Base-by-base conservation (phyloP, 2,113 vertebrate genomes). In the Planiliza haematocheilus region DNA sequence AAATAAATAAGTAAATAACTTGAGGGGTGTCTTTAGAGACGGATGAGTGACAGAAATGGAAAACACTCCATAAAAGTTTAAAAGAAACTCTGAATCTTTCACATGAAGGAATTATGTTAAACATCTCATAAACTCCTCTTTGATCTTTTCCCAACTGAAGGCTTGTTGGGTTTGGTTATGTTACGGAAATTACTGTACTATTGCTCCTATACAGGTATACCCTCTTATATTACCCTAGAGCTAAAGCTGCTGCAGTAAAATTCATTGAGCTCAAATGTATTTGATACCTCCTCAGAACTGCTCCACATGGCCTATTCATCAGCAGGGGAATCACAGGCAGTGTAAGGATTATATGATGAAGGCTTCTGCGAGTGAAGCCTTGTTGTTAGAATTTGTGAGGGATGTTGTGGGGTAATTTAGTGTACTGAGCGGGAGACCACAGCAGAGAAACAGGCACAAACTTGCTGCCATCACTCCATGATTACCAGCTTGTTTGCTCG, bases 381-480 rank as follows among this genome's bases (percentile, higher is more conserved):
- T 74, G 77, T 70, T 75, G 45, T 75, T 61, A 7, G 70, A 55
- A 65, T 79, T 62, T 58, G 77, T 65, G 71, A 62, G 63, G 61
- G 65, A 77, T 77, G 82, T 66, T 67, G 58, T n/a, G 13, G 55
- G 51, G 57, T 80, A 62, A 72, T 86, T 85, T 75, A 0, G 36
- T 77, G 62, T 60, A 46, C 68, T 48, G 36, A 70, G 52, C 37
- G 10, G 48, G 73, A 81, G 69, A 80, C 66, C 70, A 62, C 63
- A 75, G 74, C 46, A 60, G 62, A 73, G 62, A 14, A 48, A 60
- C 83, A 39, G 64, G 89, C 74, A 65, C 56, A 61, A 51, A 81
- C 86, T 34, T 79, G 89, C 82, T 67, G 37, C 77, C 13, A 57
- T 65, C 66, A 21, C 66, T 60, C 60, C 82, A 73, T 81, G 30